Percentiles rank a stretch among this genome's conserved stretches.
Evolutionary conservation across 2,797 vertebrate genomes (phyloP).

Genomic region (Zonotrichia albicollis): DNA sequence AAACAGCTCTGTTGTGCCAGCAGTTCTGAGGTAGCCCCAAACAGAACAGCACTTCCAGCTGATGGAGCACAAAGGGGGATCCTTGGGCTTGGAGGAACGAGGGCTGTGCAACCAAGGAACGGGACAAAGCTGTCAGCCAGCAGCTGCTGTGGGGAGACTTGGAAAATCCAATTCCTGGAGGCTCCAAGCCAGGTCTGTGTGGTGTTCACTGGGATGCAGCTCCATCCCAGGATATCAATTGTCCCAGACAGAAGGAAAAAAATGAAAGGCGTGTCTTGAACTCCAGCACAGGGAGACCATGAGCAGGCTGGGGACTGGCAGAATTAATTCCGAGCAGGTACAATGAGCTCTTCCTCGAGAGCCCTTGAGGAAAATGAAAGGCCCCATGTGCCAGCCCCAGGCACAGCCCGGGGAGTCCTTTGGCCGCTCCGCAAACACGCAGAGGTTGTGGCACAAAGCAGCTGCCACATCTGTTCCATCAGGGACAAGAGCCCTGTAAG

Average conservation of each 20-base stretch:
- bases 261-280: neutral
- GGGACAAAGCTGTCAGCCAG: neutral
- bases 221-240: neutral
- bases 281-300: neutral
- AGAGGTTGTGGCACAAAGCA: neutral
- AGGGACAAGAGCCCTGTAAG: slow-evolving; percentile 16
- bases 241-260: neutral
- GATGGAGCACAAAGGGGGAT: neutral
- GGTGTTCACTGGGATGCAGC: neutral
- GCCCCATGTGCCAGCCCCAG: neutral
- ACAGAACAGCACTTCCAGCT: neutral
- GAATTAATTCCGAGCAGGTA: slow-evolving; percentile 42
- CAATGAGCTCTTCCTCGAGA: slow-evolving; percentile 26
- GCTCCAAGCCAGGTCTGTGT: neutral
- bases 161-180: neutral
- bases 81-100: neutral
- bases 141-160: neutral
- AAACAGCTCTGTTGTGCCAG: slow-evolving; percentile 50
- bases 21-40: neutral
- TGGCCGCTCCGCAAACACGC: neutral
- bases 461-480: slow-evolving; percentile 23
- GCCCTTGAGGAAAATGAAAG: slow-evolving; percentile 47
- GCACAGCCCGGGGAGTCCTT: neutral
- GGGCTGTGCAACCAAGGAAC: neutral
- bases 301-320: neutral